A percentile compares a stretch with the other conserved stretches of the same genome.
Evolutionary conservation across 2,797 vertebrate genomes (phyloP).

Genomic region (Heliangelus exortis): DNA sequence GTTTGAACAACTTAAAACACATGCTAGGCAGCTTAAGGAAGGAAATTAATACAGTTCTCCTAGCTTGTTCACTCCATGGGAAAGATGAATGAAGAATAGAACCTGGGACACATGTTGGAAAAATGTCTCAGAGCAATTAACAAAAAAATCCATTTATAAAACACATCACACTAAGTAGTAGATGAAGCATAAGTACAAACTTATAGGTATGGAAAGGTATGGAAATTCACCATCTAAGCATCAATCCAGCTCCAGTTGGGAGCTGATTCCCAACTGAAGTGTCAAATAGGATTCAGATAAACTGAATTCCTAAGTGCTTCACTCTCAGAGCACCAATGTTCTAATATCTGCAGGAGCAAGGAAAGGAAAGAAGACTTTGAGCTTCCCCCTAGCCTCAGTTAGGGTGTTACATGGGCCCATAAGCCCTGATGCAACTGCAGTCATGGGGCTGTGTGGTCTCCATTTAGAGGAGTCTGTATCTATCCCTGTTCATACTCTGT

Average conservation of each 20-base stretch:
- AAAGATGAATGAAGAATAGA: not conserved
- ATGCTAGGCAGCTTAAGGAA: conserved; percentile 17
- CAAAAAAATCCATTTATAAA: conserved; percentile 42
- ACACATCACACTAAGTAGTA: conserved; percentile 25
- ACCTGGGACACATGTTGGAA: not conserved
- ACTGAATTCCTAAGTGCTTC: not conserved
- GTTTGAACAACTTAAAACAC: conserved; percentile 45
- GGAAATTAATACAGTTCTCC: not conserved
- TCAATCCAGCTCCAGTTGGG: not conserved
- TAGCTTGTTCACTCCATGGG: not conserved
- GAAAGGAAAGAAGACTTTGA: not conserved
- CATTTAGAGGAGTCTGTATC: not conserved
- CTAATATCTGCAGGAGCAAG: not conserved
- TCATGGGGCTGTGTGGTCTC: not conserved
- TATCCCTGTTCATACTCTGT: not conserved
- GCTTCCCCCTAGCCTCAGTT: rapidly evolving
- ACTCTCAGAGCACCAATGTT: not conserved
- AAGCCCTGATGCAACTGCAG: not conserved
- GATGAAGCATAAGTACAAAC: conserved; percentile 50
- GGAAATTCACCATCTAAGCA: not conserved
- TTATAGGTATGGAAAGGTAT: conserved; percentile 45
- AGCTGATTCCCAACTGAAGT: conserved; percentile 34
- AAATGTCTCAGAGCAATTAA: conserved; percentile 32
- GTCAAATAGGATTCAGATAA: conserved; percentile 34
- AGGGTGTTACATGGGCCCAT: not conserved